A percentile compares a stretch with the other conserved stretches of the same genome.
These are phyloP conservation scores for Sander lucioperca DNA, from an alignment of 2,113 vertebrate genomes.

Conservation along the genomic window DNA sequence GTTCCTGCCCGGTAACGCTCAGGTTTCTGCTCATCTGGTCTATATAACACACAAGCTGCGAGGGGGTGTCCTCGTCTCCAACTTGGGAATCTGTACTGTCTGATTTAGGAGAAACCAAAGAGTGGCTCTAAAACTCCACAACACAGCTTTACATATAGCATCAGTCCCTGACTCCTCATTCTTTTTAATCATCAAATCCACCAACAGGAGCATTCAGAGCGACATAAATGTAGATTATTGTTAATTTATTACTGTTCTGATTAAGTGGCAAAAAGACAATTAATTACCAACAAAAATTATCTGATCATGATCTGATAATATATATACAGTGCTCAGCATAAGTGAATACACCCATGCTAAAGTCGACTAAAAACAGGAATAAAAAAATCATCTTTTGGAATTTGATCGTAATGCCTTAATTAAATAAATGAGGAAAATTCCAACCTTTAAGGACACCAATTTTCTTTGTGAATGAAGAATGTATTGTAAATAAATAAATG, in stretches of 20 bases:
- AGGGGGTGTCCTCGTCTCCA: conserved; percentile 6
- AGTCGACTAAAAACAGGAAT: no score
- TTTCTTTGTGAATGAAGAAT: no score
- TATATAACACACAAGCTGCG: conserved; percentile 40
- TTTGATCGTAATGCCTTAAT: no score
- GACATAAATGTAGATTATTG: neutral
- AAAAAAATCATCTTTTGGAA: no score
- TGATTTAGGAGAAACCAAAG: conserved; percentile 54
- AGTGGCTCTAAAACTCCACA: conserved; percentile 4
- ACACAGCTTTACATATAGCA: neutral
- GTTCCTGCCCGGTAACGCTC: conserved; percentile 41
- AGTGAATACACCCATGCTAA: no score
- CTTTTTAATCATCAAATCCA: neutral
- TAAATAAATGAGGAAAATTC: no score
- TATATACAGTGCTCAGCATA: no score
- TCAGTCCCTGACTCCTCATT: neutral
- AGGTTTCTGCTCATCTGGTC: conserved; percentile 68
- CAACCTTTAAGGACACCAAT: no score
- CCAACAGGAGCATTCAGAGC: neutral
- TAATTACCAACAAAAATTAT: neutral
- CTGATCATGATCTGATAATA: no score
- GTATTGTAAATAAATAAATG: no score
- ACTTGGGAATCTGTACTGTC: conserved; percentile 29
- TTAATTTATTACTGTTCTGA: neutral
- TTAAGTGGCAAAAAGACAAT: neutral